phyloP scores from a whole-genome alignment of 2,888 invertebrate genomes.

The Clepsis dumicolana region DNA sequence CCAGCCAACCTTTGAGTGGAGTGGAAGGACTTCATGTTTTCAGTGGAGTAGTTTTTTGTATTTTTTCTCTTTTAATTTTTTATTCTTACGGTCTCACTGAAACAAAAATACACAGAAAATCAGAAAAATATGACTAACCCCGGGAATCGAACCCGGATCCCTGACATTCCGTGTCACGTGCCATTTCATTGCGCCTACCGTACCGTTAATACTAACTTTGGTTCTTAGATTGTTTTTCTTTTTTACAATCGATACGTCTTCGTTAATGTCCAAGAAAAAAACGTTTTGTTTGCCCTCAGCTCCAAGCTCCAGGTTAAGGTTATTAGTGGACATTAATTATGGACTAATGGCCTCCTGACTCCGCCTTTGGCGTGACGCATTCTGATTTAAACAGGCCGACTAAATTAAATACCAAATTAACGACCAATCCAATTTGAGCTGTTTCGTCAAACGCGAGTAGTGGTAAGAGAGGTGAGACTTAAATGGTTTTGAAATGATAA shows the following conservation, averaged over 20 bases:
- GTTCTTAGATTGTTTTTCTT: too few species aligned
- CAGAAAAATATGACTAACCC: too few species aligned
- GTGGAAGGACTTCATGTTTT: too few species aligned
- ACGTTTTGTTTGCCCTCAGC: not conserved
- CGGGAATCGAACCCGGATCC: too few species aligned
- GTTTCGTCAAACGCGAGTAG: not conserved
- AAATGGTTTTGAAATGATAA: not conserved
- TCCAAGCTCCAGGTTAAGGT: not conserved
- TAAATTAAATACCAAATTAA: slow-evolving; percentile 31
- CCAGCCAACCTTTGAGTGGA: too few species aligned
- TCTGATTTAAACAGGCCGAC: slow-evolving; percentile 16
- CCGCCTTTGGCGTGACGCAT: slow-evolving; percentile 33
- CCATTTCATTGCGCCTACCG: too few species aligned
- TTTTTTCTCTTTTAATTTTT: too few species aligned
- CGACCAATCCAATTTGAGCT: not conserved
- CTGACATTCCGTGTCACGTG: too few species aligned
- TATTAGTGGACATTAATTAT: slow-evolving; percentile 31
- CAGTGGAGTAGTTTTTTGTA: too few species aligned
- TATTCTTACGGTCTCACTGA: too few species aligned
- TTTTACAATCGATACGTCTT: not conserved
- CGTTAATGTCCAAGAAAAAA: not conserved
- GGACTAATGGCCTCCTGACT: slow-evolving; percentile 28
- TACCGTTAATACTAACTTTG: too few species aligned
- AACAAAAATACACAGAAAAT: too few species aligned
- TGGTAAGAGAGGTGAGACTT: not conserved